These are phyloP conservation scores for Colistium nudipinnis DNA, from an alignment of 2,113 vertebrate genomes.

Conservation along the genomic window DNA sequence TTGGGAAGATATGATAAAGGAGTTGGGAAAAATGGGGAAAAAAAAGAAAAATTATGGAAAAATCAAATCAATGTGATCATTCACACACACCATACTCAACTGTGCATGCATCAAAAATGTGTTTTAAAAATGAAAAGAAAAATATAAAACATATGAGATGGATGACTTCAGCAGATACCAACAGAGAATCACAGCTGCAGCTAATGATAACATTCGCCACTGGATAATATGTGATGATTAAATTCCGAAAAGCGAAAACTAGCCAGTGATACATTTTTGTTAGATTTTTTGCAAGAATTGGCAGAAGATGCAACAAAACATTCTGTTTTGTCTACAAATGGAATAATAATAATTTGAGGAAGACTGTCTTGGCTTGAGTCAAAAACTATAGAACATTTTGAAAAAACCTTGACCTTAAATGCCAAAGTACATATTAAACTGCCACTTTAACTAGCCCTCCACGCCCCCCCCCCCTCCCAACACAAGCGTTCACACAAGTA, in stretches of 20 bases:
- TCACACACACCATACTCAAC: conserved; percentile 29
- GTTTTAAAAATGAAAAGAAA: conserved; percentile 59
- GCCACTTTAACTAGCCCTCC: not conserved
- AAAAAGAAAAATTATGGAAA: conserved; percentile 78
- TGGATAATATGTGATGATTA: too few species aligned
- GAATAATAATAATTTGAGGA: not conserved
- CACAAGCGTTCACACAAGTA: not conserved
- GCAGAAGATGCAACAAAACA: too few species aligned
- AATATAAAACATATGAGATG: conserved; percentile 69
- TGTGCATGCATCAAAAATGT: conserved; percentile 79
- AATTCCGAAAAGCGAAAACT: too few species aligned
- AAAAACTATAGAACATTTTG: not conserved
- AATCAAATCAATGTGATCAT: conserved; percentile 83
- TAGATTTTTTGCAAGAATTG: too few species aligned
- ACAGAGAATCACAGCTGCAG: conserved; percentile 30
- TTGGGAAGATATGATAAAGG: not conserved
- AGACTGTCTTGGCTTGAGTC: not conserved
- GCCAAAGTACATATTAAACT: too few species aligned
- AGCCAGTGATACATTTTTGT: too few species aligned
- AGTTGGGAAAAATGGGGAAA: not conserved
- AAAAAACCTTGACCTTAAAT: not conserved
- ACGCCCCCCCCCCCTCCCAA: not conserved
- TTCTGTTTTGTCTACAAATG: not conserved
- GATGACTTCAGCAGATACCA: conserved; percentile 72
- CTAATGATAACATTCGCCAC: not conserved